Conservation (phyloP, 2,888 invertebrate genomes). For the Oligia latruncula region DNA sequence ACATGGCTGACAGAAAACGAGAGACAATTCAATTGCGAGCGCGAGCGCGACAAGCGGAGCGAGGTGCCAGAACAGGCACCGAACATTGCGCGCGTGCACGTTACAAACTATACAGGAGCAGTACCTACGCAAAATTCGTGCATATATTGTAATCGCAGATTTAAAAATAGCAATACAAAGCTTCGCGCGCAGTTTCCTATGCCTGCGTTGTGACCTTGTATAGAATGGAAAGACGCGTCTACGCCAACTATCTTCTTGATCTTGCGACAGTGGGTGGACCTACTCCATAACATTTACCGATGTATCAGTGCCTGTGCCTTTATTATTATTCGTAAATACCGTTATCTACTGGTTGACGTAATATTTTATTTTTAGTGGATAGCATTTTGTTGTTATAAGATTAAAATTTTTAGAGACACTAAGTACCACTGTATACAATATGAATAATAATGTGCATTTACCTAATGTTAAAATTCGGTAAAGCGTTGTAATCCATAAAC, state of each 20-base stretch:
- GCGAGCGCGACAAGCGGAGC: too few relatives aligned
- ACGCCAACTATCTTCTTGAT: conserved; percentile 3
- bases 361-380: conserved; percentile 7
- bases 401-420: background rate
- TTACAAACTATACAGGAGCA: too few relatives aligned
- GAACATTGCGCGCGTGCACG: too few relatives aligned
- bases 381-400: background rate
- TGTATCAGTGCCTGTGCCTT: background rate
- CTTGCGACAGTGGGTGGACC: background rate
- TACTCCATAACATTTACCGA: conserved; percentile 4
- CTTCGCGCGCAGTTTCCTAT: too few relatives aligned
- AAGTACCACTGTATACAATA: conserved; percentile 13
- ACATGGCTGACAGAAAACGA: too few relatives aligned
- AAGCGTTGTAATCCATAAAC: conserved; percentile 18
- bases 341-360: conserved; percentile 5
- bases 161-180: too few relatives aligned
- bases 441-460: background rate
- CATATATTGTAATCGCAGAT: too few relatives aligned
- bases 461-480: conserved; percentile 19
- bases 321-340: conserved; percentile 8
- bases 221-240: background rate
- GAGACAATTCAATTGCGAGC: too few relatives aligned
- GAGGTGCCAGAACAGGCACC: too few relatives aligned
- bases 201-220: too few relatives aligned
- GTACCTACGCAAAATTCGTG: too few relatives aligned